These are phyloP conservation scores for Cisticola juncidis DNA, from an alignment of 2,113 vertebrate species.

Conservation along the genomic window DNA sequence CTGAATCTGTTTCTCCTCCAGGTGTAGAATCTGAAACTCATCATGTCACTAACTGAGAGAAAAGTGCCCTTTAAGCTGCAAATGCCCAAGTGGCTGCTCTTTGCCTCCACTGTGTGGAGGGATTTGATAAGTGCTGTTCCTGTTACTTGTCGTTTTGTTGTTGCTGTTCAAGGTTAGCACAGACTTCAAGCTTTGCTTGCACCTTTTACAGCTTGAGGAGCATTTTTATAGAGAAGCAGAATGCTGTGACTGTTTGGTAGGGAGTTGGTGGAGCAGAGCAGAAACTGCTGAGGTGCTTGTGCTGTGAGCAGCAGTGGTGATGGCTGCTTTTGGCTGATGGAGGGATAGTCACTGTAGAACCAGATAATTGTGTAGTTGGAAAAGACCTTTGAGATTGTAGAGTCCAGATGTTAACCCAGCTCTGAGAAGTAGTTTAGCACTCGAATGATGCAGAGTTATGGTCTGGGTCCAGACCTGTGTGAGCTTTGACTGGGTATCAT, in stretches of 20 bases:
- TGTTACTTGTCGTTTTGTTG: not conserved
- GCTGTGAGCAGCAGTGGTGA: not conserved
- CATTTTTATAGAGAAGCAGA: not conserved
- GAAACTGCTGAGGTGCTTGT: not conserved
- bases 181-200: not conserved
- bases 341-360: not conserved
- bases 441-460: rapidly evolving
- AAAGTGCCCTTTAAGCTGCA: not conserved
- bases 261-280: not conserved
- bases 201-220: not conserved
- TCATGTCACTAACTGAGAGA: not conserved
- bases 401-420: not conserved
- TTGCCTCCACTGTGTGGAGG: not conserved
- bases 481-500: not conserved
- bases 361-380: not conserved
- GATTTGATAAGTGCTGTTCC: not conserved
- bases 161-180: not conserved
- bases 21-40: not conserved
- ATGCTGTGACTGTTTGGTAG: not conserved
- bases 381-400: not conserved
- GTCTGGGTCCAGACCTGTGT: not conserved
- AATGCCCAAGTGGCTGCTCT: not conserved
- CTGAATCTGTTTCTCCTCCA: not conserved
- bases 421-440: not conserved
- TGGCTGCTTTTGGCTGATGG: not conserved